Conservation (phyloP, 1,140 invertebrate species). For the Eupeodes corollae region DNA sequence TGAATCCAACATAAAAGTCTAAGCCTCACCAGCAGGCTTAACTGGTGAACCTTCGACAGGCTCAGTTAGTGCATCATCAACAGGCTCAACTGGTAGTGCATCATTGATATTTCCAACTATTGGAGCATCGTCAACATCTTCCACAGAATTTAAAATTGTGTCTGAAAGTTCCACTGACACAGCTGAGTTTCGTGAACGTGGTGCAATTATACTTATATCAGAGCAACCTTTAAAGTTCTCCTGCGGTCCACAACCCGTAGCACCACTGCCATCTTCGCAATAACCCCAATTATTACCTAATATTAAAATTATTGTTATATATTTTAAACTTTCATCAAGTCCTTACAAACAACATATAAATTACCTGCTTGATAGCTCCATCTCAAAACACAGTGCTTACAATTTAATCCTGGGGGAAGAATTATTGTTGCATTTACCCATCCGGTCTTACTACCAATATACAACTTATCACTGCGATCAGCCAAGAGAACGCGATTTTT, state of each 20-base stretch:
- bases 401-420: slow-evolving; percentile 45
- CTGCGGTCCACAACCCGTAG: slow-evolving; percentile 48
- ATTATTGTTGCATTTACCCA: slow-evolving; percentile 33
- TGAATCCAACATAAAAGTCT: background rate
- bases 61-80: background rate
- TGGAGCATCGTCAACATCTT: too few relatives aligned
- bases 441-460: slow-evolving; percentile 20
- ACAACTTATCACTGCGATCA: slow-evolving; percentile 35
- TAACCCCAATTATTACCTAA: slow-evolving; percentile 39
- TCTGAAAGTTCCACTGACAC: background rate
- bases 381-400: slow-evolving; percentile 53
- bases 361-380: slow-evolving; percentile 50
- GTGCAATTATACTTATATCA: slow-evolving; percentile 45
- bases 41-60: too few relatives aligned
- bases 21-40: background rate
- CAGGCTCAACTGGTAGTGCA: background rate
- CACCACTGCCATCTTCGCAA: slow-evolving; percentile 36
- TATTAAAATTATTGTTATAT: background rate
- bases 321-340: background rate
- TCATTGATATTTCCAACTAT: background rate
- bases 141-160: background rate
- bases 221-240: slow-evolving; percentile 55
- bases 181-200: too few relatives aligned
- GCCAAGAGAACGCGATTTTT: slow-evolving; percentile 38
- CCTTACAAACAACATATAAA: slow-evolving; percentile 4